Conservation (phyloP, 1,140 invertebrate species). For the Drosophila funebris region DNA sequence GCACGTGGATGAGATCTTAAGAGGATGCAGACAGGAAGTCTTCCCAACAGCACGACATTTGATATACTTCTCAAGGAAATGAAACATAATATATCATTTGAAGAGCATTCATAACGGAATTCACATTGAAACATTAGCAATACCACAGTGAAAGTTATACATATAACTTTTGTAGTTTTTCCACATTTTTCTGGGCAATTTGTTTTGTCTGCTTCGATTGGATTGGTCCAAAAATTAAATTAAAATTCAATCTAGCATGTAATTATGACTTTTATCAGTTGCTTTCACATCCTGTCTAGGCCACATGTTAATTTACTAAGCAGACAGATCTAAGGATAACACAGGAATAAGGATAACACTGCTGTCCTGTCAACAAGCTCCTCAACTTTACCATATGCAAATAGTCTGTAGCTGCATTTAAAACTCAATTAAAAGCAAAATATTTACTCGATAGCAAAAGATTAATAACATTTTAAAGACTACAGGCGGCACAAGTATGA, state of each 20-base stretch:
- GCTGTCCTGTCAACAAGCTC: neutral
- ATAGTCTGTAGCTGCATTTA: conserved; percentile 47
- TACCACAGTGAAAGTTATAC: too few relatives aligned
- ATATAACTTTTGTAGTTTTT: neutral
- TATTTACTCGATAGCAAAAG: conserved; percentile 76
- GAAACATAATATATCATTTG: conserved; percentile 16
- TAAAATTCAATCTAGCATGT: conserved; percentile 76
- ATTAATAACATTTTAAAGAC: conserved; percentile 70
- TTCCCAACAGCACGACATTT: conserved; percentile 31
- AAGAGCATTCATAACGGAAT: neutral
- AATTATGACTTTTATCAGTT: conserved; percentile 62
- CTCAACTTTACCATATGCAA: conserved; percentile 70
- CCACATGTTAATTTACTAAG: neutral
- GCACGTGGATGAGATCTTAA: conserved; percentile 20
- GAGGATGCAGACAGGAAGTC: conserved; percentile 32
- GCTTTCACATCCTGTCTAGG: conserved; percentile 9
- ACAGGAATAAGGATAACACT: neutral
- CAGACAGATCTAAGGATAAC: conserved; percentile 1
- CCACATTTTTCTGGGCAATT: neutral
- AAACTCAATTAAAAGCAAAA: conserved; percentile 75
- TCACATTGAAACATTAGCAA: too few relatives aligned
- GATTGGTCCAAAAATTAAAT: conserved; percentile 58
- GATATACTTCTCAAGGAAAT: conserved; percentile 9
- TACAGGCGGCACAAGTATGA: neutral
- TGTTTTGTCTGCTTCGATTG: neutral